Evolutionary conservation across 2,113 vertebrate species (phyloP).

Genomic region (Carassius carassius): DNA sequence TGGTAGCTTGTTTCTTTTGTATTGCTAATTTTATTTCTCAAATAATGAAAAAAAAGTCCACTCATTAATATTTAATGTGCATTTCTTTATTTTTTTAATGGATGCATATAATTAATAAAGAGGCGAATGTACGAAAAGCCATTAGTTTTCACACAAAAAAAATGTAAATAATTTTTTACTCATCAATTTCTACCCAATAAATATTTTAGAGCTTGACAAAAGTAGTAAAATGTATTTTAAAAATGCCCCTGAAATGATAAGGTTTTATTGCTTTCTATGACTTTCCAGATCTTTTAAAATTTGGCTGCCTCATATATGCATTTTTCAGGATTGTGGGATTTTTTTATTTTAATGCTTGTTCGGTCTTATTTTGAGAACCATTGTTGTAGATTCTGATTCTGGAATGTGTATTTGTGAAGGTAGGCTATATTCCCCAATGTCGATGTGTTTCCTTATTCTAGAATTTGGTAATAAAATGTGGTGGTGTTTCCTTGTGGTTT

Average conservation of each 20-base stretch:
- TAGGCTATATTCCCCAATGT: background rate
- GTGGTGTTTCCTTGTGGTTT: background rate
- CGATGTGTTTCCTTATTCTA: background rate
- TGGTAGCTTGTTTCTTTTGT: background rate
- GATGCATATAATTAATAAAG: background rate
- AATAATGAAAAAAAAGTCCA: too few relatives aligned
- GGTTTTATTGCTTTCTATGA: background rate
- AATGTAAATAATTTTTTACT: background rate
- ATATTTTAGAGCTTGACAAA: background rate
- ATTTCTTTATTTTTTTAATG: background rate
- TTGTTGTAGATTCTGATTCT: background rate
- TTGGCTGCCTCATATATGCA: background rate
- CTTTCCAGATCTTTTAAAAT: background rate
- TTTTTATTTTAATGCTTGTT: background rate
- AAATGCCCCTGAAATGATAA: background rate
- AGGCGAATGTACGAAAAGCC: background rate
- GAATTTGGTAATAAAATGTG: constrained; percentile 20
- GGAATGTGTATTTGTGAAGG: background rate
- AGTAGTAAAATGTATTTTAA: background rate
- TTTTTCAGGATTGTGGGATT: background rate
- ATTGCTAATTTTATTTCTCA: background rate
- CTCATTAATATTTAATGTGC: background rate
- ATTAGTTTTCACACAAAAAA: background rate
- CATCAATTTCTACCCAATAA: background rate
- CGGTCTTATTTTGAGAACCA: background rate